Percentiles rank a stretch among this genome's conserved stretches.
Evolutionary conservation across 23 tunicate species (phyloP).

Genomic region (Clavelina lepadiformis): DNA sequence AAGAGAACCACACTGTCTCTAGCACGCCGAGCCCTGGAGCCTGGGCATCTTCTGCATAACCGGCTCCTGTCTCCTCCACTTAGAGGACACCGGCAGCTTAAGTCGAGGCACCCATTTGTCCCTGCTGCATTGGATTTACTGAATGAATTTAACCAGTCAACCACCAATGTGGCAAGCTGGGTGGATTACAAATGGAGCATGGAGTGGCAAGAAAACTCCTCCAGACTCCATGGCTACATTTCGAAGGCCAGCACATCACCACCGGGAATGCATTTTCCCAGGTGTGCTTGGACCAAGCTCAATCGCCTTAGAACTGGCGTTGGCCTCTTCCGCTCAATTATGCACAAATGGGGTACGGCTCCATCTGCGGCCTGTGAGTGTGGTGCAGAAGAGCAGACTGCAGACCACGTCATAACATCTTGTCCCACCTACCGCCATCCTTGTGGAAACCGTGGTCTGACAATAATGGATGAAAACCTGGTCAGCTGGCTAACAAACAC

Average conservation of each 20-base stretch:
- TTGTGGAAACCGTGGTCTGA: no score
- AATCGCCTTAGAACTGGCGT: constrained; percentile 4
- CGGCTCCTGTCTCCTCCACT: not conserved
- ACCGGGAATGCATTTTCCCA: not conserved
- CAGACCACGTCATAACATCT: not conserved
- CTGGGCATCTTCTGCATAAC: not conserved
- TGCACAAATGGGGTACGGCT: constrained; percentile 4
- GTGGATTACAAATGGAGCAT: not conserved
- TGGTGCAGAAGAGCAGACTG: constrained; percentile 10
- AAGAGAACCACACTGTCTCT: not conserved
- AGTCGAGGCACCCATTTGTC: not conserved
- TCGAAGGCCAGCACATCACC: not conserved
- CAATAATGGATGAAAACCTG: no score
- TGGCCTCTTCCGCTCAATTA: constrained; percentile 6
- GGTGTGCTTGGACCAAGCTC: not conserved
- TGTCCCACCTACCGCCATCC: constrained; percentile 2
- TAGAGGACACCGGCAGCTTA: not conserved
- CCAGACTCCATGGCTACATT: not conserved
- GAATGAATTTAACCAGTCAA: not conserved
- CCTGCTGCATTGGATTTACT: not conserved
- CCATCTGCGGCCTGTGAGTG: not conserved
- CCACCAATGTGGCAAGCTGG: not conserved
- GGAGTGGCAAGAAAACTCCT: not conserved
- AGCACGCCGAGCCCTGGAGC: not conserved
- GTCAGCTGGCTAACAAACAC: no score